Conservation (phyloP, 2,113 vertebrate genomes). For the Eretmochelys imbricata region DNA sequence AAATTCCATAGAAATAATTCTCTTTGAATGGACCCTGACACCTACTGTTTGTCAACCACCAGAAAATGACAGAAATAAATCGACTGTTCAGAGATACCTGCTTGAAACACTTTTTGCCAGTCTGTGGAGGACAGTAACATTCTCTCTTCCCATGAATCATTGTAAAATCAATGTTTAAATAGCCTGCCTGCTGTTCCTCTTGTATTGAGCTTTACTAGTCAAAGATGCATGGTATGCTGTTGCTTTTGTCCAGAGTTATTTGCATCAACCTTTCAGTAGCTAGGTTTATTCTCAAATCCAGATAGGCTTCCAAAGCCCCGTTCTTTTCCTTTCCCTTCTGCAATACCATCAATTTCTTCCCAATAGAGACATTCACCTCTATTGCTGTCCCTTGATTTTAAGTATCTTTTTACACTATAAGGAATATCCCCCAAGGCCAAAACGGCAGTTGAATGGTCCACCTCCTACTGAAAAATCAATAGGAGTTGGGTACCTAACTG, state of each 20-base stretch:
- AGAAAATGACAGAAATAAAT: background rate
- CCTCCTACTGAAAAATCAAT: background rate
- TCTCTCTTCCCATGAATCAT: background rate
- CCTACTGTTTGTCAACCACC: background rate
- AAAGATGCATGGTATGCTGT: background rate
- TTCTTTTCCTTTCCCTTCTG: background rate
- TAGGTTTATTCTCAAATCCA: background rate
- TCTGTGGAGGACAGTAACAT: background rate
- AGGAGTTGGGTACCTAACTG: background rate
- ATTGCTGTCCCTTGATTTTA: background rate
- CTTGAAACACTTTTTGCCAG: background rate
- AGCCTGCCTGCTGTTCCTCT: background rate
- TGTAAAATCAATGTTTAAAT: background rate
- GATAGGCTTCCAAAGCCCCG: background rate
- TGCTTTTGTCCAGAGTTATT: background rate
- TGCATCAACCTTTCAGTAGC: background rate
- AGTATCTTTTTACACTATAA: background rate
- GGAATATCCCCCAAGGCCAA: background rate
- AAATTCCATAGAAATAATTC: background rate
- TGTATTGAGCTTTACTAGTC: background rate
- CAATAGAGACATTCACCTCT: rapidly evolving
- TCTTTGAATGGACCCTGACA: background rate
- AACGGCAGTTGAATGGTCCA: background rate
- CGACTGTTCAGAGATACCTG: background rate
- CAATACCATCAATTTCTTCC: background rate